Evolutionary conservation across 2,888 invertebrate genomes (phyloP).

Genomic region (Scaptomyza reducta): DNA sequence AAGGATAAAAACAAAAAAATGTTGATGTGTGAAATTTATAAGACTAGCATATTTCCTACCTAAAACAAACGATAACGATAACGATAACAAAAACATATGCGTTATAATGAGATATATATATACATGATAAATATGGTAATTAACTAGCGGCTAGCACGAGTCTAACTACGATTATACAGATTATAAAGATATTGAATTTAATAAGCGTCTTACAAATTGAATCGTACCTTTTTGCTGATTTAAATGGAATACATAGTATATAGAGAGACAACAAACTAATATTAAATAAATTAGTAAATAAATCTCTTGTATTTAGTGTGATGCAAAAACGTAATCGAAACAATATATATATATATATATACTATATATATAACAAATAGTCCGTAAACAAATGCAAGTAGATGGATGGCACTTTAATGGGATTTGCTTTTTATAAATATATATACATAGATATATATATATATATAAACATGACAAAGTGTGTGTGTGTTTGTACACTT

Average conservation of each 20-base stretch:
- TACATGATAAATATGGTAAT: slow-evolving; percentile 37
- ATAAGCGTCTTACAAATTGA: slow-evolving; percentile 62
- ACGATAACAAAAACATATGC: slow-evolving; percentile 35
- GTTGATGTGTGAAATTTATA: slow-evolving; percentile 83
- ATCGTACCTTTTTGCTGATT: slow-evolving; percentile 79
- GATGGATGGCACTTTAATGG: slow-evolving; percentile 65
- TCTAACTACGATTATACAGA: slow-evolving; percentile 44
- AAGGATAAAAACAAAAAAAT: slow-evolving; percentile 53
- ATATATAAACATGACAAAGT: slow-evolving; percentile 12
- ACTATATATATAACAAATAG: slow-evolving; percentile 23
- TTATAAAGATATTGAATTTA: slow-evolving; percentile 59
- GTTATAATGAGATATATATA: slow-evolving; percentile 53
- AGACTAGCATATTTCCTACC: slow-evolving; percentile 83
- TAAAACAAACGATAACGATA: slow-evolving; percentile 47
- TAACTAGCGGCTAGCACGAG: slow-evolving; percentile 63
- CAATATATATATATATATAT: slow-evolving; percentile 50
- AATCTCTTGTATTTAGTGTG: slow-evolving; percentile 48
- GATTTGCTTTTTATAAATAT: slow-evolving; percentile 71
- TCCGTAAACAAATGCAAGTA: slow-evolving; percentile 40
- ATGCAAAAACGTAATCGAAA: slow-evolving; percentile 65
- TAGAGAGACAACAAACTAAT: not conserved
- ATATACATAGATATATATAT: slow-evolving; percentile 24
- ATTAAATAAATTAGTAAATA: slow-evolving; percentile 19
- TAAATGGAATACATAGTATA: slow-evolving; percentile 31
- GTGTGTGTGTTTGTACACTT: slow-evolving; percentile 22